These are phyloP conservation scores for Crenuchus spilurus DNA, from an alignment of 2,797 vertebrate species.

Conservation along the genomic window DNA sequence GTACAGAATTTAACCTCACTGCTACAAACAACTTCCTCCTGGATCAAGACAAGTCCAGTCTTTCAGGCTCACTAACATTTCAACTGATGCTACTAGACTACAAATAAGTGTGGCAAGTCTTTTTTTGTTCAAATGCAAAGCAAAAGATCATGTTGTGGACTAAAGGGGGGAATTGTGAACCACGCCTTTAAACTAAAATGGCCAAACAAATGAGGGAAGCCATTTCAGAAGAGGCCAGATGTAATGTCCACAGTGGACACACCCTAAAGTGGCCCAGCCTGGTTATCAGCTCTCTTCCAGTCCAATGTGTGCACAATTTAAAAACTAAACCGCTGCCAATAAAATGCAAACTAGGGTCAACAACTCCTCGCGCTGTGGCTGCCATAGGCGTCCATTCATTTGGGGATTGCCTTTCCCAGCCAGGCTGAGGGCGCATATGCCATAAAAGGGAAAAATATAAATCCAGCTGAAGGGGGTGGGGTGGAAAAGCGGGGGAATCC, in stretches of 20 bases:
- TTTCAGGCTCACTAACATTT: no score
- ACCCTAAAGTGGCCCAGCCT: slow-evolving; percentile 40
- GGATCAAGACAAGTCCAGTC: no score
- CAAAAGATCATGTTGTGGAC: no score
- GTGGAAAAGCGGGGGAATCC: slow-evolving; percentile 58
- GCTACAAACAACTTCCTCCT: no score
- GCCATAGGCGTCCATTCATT: slow-evolving; percentile 68
- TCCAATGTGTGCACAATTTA: slow-evolving; percentile 19
- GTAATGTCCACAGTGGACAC: slow-evolving; percentile 38
- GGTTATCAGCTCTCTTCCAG: slow-evolving; percentile 30
- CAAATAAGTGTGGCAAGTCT: no score
- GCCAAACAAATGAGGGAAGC: slow-evolving; percentile 1
- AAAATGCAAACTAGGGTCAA: slow-evolving; percentile 59
- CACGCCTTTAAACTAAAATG: neutral
- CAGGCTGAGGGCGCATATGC: slow-evolving; percentile 61
- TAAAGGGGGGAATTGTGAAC: no score
- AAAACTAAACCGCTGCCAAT: slow-evolving; percentile 38
- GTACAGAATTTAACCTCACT: no score
- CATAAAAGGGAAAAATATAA: slow-evolving; percentile 82
- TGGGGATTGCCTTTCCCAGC: slow-evolving; percentile 65
- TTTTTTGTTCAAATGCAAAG: no score
- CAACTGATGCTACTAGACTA: no score
- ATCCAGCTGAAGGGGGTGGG: slow-evolving; percentile 64
- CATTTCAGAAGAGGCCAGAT: slow-evolving; percentile 18
- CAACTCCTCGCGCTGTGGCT: slow-evolving; percentile 54